Conservation (phyloP, 2,797 vertebrate genomes). For the Acipenser ruthenus region DNA sequence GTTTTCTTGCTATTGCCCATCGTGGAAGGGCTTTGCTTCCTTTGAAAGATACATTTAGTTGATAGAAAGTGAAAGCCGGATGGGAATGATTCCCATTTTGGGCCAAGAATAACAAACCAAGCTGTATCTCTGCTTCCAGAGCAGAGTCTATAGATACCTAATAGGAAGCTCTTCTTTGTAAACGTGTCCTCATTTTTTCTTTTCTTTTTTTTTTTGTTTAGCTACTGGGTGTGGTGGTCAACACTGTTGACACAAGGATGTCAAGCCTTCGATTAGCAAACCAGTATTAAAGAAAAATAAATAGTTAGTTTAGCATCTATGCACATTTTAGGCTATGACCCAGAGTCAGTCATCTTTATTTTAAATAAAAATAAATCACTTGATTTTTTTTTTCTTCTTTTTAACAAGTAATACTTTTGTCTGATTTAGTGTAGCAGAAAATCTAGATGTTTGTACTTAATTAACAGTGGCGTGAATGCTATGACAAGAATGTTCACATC, state of each 20-base stretch:
- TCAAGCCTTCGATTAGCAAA: constrained; percentile 20
- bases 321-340: no score
- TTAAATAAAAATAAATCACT: no score
- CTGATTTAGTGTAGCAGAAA: no score
- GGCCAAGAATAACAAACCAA: constrained; percentile 35
- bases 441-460: not conserved
- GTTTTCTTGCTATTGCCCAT: constrained; percentile 22
- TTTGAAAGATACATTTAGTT: constrained; percentile 32
- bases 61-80: constrained; percentile 34
- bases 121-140: constrained; percentile 26
- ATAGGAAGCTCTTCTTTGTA: constrained; percentile 26
- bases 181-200: constrained; percentile 9
- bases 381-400: no score
- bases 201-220: constrained; percentile 29
- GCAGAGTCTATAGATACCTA: constrained; percentile 20
- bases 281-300: no score
- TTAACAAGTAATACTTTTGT: no score
- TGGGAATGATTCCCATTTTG: constrained; percentile 15
- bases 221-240: constrained; percentile 28
- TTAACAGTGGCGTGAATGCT: not conserved
- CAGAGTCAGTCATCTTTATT: no score
- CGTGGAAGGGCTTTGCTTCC: constrained; percentile 23
- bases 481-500: not conserved
- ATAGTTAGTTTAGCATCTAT: no score
- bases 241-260: constrained; percentile 43